Percentiles rank a stretch among this genome's conserved stretches.
These are phyloP conservation scores for Gonioctena quinquepunctata DNA, from an alignment of 1,140 invertebrate genomes.

Conservation along the genomic window DNA sequence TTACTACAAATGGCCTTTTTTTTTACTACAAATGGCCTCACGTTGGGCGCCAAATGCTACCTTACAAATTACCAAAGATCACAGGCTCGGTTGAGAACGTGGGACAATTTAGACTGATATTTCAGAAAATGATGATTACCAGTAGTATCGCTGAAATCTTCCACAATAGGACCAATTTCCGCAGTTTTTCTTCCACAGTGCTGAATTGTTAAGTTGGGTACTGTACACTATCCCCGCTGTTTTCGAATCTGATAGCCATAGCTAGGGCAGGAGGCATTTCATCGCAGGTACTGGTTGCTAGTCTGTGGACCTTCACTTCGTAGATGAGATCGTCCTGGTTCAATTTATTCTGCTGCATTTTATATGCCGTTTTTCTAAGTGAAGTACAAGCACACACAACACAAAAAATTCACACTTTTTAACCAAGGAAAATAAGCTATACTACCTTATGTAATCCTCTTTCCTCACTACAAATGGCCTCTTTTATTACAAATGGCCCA, in stretches of 20 bases:
- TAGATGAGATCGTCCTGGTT: background rate
- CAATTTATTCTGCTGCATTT: slow-evolving; percentile 1
- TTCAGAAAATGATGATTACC: background rate
- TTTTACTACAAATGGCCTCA: no score
- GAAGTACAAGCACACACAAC: background rate
- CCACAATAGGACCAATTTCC: background rate
- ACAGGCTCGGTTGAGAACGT: no score
- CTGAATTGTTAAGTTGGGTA: slow-evolving; percentile 4
- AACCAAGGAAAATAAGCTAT: no score
- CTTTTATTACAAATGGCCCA: no score
- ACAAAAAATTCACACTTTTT: background rate
- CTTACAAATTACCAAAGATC: no score
- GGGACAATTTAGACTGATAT: background rate
- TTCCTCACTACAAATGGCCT: no score
- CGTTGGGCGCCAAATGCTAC: no score
- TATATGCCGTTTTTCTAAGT: background rate
- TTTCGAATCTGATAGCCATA: background rate
- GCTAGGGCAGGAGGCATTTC: background rate
- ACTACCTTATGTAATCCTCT: no score
- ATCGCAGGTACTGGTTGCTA: background rate
- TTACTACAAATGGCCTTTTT: no score
- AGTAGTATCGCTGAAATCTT: background rate
- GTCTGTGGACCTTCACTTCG: background rate
- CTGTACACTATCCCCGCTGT: slow-evolving; percentile 1
- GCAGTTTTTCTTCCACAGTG: background rate